Conservation (phyloP, 2,888 invertebrate species). For the Coremacera marginata region DNA sequence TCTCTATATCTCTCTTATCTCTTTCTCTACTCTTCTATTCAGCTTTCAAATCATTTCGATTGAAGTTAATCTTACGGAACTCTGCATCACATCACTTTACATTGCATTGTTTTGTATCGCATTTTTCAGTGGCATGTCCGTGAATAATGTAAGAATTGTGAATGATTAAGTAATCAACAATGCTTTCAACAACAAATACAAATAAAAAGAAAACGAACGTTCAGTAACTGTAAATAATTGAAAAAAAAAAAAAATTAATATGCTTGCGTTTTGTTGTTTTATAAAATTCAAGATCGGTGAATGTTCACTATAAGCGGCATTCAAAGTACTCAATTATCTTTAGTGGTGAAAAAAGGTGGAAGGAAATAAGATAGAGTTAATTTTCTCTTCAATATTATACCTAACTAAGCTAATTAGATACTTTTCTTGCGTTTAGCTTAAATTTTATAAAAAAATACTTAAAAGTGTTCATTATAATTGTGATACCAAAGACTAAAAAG, state of each 20-base stretch:
- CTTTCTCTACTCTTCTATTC: not conserved
- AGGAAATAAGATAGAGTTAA: too few species aligned
- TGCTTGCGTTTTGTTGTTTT: not conserved
- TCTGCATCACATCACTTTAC: not conserved
- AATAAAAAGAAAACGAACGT: not conserved
- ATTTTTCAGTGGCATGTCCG: conserved; percentile 25
- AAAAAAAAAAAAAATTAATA: not conserved
- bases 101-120: not conserved
- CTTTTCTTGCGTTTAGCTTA: too few species aligned
- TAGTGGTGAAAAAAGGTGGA: too few species aligned
- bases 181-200: conserved; percentile 2
- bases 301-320: not conserved
- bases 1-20: not conserved
- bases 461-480: too few species aligned
- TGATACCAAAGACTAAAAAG: too few species aligned
- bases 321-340: not conserved
- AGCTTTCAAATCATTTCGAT: not conserved
- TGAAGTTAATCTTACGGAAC: conserved; percentile 3
- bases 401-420: too few species aligned
- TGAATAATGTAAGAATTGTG: conserved; percentile 26
- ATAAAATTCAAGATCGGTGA: not conserved
- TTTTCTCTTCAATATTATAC: too few species aligned
- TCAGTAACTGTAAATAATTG: not conserved
- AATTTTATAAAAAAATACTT: too few species aligned
- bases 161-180: conserved; percentile 28